Evolutionary conservation across 2,113 vertebrate genomes (phyloP), one percentile per base, ranked within the genome.

Genomic region (Raja brachyura): DNA sequence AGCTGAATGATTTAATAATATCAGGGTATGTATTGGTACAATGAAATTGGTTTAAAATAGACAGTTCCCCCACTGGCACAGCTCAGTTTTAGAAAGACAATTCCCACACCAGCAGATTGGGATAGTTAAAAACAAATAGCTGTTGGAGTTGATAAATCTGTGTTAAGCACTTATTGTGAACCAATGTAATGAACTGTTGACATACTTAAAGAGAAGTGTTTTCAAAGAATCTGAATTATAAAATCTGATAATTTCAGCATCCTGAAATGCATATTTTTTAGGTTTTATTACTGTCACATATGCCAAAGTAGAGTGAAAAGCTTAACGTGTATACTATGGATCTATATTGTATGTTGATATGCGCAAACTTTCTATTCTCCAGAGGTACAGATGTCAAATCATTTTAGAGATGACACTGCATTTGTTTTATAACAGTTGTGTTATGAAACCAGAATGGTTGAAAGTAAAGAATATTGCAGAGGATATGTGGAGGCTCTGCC

Each of bases 11-110:
- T 48, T 92, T 92, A 39, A 48, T 48, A 25, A 70, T 14, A 73
- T 4, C n/a, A 48, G 68, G 20, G 66, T 48, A 92, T 25, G 33
- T 74, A 73, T 92, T 9, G n/a, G 22, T 28, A 92, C 31, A 92
- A 66, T 74, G 68, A 54, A 54, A 74, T 20, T 74, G 4, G 86
- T 54, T 74, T 88, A 73, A 92, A 92, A 92, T 73, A 92, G 63
- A 33, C 31, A 39, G 9, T 90, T 73, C 73, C 4, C 39, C 59
- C 25, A 48, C 54, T 20, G 66, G 90, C 33, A 70, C 5, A 92
- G 13, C 10, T 74, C 90, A 66, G 28, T 81, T 48, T 48, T 54
- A 16, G 48, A 85, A 83, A 59, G 85, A 92, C 18, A 39, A 92
- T 70, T 13, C 22, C 68, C 28, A 3, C 66, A 48, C 18, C 22